These are phyloP conservation scores for Sardina pilchardus DNA, from an alignment of 2,113 vertebrate species.

Conservation along the genomic window DNA sequence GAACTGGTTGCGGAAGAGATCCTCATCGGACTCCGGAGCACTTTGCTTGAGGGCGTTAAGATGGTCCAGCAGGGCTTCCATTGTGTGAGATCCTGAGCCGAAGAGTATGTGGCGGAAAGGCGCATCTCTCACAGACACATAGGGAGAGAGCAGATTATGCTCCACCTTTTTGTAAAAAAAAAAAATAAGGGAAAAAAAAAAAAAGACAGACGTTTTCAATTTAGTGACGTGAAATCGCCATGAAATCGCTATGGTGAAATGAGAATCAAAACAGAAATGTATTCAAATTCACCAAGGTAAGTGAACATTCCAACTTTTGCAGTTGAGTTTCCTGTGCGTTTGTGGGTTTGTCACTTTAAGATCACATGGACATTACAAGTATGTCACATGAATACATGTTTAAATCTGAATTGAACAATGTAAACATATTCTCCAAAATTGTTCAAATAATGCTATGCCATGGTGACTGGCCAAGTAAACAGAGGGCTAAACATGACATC, in stretches of 20 bases:
- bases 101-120: conserved; percentile 90
- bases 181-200: not conserved
- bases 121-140: conserved; percentile 74
- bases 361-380: too few relatives aligned
- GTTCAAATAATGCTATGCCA: too few relatives aligned
- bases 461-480: too few relatives aligned
- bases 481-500: too few relatives aligned
- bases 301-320: too few relatives aligned
- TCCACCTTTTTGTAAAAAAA: conserved; percentile 76
- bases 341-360: too few relatives aligned
- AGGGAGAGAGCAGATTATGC: conserved; percentile 84
- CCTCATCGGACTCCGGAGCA: conserved; percentile 49
- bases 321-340: too few relatives aligned
- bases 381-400: too few relatives aligned
- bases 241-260: not conserved
- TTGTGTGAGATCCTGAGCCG: conserved; percentile 82
- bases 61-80: conserved; percentile 72
- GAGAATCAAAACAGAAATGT: too few relatives aligned
- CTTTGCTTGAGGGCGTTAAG: conserved; percentile 54
- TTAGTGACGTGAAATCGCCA: not conserved
- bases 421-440: too few relatives aligned
- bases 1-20: conserved; percentile 77
- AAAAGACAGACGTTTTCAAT: not conserved
- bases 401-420: too few relatives aligned
- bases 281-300: too few relatives aligned